Conservation (phyloP, 2,113 vertebrate species). For the Elephas maximus region DNA sequence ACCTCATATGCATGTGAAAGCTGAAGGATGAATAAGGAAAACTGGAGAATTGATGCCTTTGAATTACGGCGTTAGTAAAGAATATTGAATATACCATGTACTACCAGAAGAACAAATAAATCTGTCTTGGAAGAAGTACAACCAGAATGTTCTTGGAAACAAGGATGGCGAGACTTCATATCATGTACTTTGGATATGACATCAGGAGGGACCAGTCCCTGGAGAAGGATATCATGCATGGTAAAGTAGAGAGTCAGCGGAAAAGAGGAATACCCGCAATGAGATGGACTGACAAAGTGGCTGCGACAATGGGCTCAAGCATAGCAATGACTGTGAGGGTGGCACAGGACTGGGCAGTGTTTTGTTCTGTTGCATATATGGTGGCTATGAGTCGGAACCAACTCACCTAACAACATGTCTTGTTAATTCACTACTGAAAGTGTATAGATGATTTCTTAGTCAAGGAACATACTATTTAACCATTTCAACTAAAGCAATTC, state of each 20-base stretch:
- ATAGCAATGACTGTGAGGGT: not conserved
- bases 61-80: not conserved
- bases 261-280: not conserved
- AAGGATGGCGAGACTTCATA: not conserved
- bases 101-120: not conserved
- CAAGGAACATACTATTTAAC: not conserved
- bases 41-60: not conserved
- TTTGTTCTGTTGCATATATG: too few relatives aligned
- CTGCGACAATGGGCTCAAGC: not conserved
- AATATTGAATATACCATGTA: not conserved
- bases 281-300: not conserved
- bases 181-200: too few relatives aligned
- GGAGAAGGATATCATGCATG: not conserved
- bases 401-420: not conserved
- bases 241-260: not conserved
- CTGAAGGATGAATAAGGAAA: not conserved
- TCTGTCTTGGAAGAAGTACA: not conserved
- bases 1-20: not conserved
- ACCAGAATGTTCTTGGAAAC: not conserved
- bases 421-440: not conserved
- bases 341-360: not conserved
- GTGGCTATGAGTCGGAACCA: too few relatives aligned
- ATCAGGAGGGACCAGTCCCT: not conserved
- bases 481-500: not conserved
- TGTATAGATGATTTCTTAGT: not conserved